phyloP scores from a whole-genome alignment of 2,113 vertebrate genomes.

The Leuciscus idus region DNA sequence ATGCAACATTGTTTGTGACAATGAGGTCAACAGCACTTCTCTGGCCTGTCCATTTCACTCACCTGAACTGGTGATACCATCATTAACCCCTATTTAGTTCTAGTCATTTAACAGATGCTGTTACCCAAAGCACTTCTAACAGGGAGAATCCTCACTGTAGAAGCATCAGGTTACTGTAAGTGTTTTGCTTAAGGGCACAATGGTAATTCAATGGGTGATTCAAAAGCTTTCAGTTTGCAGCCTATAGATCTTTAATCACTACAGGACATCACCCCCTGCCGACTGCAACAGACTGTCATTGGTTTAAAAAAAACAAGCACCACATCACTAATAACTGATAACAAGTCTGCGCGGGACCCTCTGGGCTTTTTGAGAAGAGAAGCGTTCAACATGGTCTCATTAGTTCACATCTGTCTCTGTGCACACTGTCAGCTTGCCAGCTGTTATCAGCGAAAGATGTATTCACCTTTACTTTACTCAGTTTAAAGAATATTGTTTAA shows the following conservation, averaged over 20 bases:
- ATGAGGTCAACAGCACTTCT: not conserved
- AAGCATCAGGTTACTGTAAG: not conserved
- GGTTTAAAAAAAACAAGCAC: not conserved
- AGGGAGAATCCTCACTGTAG: not conserved
- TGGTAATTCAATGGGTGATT: not conserved
- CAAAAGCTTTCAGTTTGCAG: not conserved
- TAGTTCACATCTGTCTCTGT: conserved; percentile 14
- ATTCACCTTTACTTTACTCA: not conserved
- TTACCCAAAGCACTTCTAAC: not conserved
- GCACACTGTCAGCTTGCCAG: not conserved
- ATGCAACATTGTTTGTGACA: not conserved
- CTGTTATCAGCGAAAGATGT: not conserved
- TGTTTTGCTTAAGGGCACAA: conserved; percentile 11
- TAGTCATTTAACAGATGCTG: not conserved
- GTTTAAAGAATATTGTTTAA: not conserved
- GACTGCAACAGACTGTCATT: not conserved
- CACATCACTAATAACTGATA: not conserved
- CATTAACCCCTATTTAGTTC: not conserved
- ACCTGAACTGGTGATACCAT: not conserved
- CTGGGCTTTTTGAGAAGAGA: not conserved
- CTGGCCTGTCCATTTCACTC: not conserved
- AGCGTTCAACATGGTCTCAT: not conserved
- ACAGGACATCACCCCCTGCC: not conserved
- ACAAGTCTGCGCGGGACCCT: not conserved
- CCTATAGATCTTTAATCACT: not conserved